Evolutionary conservation across 2,888 invertebrate species (phyloP).

Genomic region (Caenorhabditis sp.): DNA sequence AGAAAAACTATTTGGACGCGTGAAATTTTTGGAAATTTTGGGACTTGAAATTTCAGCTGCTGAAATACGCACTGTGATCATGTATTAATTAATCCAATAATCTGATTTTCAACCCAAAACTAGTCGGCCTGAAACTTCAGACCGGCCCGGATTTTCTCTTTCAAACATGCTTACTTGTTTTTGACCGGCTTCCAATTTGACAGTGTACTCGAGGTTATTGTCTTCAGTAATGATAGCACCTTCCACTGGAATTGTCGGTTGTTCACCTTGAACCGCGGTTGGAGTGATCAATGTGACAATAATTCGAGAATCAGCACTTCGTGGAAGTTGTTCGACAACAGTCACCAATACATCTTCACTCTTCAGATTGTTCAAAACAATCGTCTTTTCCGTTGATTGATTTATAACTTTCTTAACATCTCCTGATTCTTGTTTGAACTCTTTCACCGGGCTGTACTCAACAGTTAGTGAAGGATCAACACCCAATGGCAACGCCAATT

Average conservation of each 20-base stretch:
- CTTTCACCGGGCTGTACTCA: constrained; percentile 70
- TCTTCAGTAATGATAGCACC: constrained; percentile 29
- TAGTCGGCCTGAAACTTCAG: no score
- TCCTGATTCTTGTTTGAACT: constrained; percentile 63
- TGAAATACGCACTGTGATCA: no score
- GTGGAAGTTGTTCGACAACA: constrained; percentile 54
- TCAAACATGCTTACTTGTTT: neutral
- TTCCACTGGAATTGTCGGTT: constrained; percentile 11
- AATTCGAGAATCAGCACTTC: constrained; percentile 57
- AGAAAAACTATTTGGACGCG: neutral
- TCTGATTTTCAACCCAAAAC: no score
- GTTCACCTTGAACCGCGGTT: constrained; percentile 17
- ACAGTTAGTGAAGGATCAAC: constrained; percentile 71
- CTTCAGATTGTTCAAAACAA: constrained; percentile 50
- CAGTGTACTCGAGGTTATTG: constrained; percentile 36
- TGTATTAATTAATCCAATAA: no score
- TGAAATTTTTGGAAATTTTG: neutral
- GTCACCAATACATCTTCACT: constrained; percentile 43
- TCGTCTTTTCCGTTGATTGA: constrained; percentile 49
- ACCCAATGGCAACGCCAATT: constrained; percentile 69
- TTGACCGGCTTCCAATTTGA: constrained; percentile 20
- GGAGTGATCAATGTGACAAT: constrained; percentile 32
- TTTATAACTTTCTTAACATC: constrained; percentile 34
- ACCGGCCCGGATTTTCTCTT: neutral
- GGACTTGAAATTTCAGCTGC: no score